Percentiles rank a stretch among this genome's conserved stretches.
phyloP scores from a whole-genome alignment of 2,888 invertebrate genomes.

The Leptinotarsa juncta region DNA sequence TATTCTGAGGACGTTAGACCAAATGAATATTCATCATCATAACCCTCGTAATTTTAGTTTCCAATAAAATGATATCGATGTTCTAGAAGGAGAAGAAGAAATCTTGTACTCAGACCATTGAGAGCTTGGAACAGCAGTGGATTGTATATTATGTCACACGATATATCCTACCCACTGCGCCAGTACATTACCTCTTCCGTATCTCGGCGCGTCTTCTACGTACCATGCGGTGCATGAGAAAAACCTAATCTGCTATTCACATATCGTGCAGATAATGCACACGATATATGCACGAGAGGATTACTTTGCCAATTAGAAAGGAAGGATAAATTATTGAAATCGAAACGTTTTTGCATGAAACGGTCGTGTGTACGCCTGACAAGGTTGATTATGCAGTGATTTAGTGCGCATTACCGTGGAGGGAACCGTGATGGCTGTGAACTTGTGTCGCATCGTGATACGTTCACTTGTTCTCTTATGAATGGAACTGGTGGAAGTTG shows the following conservation, averaged over 20 bases:
- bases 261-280: background rate
- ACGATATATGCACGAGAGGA: slow-evolving; percentile 6
- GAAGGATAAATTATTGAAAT: slow-evolving; percentile 22
- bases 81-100: no score
- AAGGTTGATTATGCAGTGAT: slow-evolving; percentile 32
- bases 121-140: no score
- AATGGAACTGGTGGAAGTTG: slow-evolving; percentile 11
- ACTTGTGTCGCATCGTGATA: background rate
- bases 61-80: no score
- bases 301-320: slow-evolving; percentile 22
- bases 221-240: background rate
- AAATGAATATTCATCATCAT: no score
- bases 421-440: slow-evolving; percentile 29
- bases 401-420: slow-evolving; percentile 24
- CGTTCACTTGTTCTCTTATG: slow-evolving; percentile 19
- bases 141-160: no score
- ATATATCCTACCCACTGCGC: background rate
- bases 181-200: background rate
- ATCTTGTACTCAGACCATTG: no score
- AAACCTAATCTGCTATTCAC: background rate
- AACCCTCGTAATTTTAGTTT: no score
- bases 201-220: no score
- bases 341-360: slow-evolving; percentile 21
- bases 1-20: no score
- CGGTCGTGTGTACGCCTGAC: slow-evolving; percentile 29